Base-by-base conservation (phyloP, 2,113 vertebrate genomes). In the Thermophis baileyi region DNA sequence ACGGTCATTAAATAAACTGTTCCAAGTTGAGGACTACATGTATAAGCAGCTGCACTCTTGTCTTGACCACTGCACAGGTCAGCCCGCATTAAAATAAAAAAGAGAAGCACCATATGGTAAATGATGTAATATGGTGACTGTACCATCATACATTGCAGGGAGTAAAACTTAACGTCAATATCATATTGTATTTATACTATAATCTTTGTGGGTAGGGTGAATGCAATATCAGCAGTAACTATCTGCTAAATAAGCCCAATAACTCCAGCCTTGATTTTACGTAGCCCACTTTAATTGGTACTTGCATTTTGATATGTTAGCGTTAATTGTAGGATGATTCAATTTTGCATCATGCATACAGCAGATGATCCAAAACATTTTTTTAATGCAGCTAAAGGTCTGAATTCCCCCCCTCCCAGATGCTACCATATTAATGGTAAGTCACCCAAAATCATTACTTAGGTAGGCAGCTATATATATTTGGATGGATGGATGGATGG, bases 251-350 rank as follows among this genome's bases (percentile, higher is more conserved):
- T 51, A 47, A 74, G 46, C n/a, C 63, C 25, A 11, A 20, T 50
- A 27, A 14, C 55, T 47, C 55, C 35, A 35, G 60, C n/a, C 89
- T 90, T 35, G 6, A 0, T 9, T 51, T 51, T 51, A 11, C 47
- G 60, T 74, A 22, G 20, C 18, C 35, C 9, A 88, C 4, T 22
- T 46, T 90, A 90, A 90, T 81, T 90, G 60, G 89, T 40, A 44
- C 24, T 91, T 25, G 44, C 25, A 27, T 57, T 57, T 25, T 25
- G 2, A 74, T 51, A 81, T 90, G 50, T 49, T 90, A 90, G 63
- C 3, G 10, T 50, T 85, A 96, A 96, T 97, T 97, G 96, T 95
- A 94, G 94, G 95, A 94, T 94, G 94, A 96, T 95, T 96, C 96
- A 97, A 81, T 92, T 90, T 95, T 91, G 94, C 87, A 60, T 85